These are phyloP conservation scores for Pangasius krempfi DNA, from an alignment of 2,797 vertebrate genomes.

Conservation along the genomic window DNA sequence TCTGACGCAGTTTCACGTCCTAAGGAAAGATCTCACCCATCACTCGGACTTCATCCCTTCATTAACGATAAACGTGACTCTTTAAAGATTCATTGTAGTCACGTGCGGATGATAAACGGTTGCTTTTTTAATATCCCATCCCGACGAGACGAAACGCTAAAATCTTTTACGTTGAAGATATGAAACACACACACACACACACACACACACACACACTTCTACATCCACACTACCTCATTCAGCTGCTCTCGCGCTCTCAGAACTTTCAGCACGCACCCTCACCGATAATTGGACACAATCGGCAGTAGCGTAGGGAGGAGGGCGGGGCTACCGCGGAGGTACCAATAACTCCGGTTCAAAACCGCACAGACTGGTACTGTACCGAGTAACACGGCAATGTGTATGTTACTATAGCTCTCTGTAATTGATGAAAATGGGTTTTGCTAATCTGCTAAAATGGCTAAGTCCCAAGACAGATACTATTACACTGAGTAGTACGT, in stretches of 20 bases:
- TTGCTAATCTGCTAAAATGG: neutral
- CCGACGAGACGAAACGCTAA: neutral
- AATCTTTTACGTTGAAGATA: neutral
- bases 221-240: neutral
- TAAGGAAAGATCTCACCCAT: neutral
- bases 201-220: neutral
- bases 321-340: neutral
- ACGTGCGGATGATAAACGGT: neutral
- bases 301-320: slow-evolving; percentile 45
- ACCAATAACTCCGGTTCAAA: neutral
- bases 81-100: neutral
- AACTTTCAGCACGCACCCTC: slow-evolving; percentile 67
- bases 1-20: slow-evolving; percentile 17
- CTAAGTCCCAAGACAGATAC: neutral
- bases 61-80: too few relatives aligned
- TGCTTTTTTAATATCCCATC: neutral
- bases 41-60: neutral
- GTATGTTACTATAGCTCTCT: neutral
- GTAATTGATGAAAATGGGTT: too few relatives aligned
- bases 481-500: neutral
- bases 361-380: neutral
- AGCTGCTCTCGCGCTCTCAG: slow-evolving; percentile 25
- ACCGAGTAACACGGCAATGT: neutral
- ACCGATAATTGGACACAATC: slow-evolving; percentile 64
- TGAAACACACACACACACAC: neutral